Conservation (phyloP, 2,888 invertebrate species). For the Chesias legatella region DNA sequence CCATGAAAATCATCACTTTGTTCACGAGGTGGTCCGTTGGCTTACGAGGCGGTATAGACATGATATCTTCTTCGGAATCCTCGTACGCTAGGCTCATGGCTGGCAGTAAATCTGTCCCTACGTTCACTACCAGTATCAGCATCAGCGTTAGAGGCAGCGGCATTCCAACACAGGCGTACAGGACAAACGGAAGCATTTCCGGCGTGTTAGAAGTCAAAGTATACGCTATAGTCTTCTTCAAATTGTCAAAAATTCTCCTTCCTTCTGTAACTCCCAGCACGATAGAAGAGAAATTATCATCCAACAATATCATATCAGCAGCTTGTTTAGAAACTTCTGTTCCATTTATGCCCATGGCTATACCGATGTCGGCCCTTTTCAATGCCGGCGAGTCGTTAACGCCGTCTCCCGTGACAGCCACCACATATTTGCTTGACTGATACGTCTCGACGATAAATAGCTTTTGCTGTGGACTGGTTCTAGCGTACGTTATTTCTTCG, state of each 20-base stretch:
- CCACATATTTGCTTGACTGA: constrained; percentile 88
- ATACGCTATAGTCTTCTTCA: constrained; percentile 93
- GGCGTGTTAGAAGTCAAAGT: constrained; percentile 91
- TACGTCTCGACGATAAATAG: constrained; percentile 87
- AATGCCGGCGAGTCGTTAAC: constrained; percentile 94
- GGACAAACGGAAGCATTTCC: constrained; percentile 90
- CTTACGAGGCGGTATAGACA: constrained; percentile 82
- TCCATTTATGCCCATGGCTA: constrained; percentile 89
- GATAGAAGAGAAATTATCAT: constrained; percentile 94
- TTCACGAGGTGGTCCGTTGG: constrained; percentile 77
- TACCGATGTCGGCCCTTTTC: constrained; percentile 91
- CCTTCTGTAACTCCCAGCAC: constrained; percentile 92
- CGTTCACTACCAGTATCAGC: constrained; percentile 85
- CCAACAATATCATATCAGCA: constrained; percentile 94
- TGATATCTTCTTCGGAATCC: constrained; percentile 87
- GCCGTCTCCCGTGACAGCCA: constrained; percentile 94
- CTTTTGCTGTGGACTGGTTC: constrained; percentile 86
- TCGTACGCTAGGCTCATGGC: constrained; percentile 90
- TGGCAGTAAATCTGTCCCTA: constrained; percentile 89
- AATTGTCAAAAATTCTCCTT: constrained; percentile 90
- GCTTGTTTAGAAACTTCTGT: constrained; percentile 92
- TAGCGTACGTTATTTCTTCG: constrained; percentile 87
- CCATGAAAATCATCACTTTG: constrained; percentile 85
- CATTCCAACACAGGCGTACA: constrained; percentile 86
- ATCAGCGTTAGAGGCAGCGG: constrained; percentile 84